Percentiles rank a stretch among this genome's conserved stretches.
Conservation (phyloP, 2,888 invertebrate species). For the Tipula confusa region DNA sequence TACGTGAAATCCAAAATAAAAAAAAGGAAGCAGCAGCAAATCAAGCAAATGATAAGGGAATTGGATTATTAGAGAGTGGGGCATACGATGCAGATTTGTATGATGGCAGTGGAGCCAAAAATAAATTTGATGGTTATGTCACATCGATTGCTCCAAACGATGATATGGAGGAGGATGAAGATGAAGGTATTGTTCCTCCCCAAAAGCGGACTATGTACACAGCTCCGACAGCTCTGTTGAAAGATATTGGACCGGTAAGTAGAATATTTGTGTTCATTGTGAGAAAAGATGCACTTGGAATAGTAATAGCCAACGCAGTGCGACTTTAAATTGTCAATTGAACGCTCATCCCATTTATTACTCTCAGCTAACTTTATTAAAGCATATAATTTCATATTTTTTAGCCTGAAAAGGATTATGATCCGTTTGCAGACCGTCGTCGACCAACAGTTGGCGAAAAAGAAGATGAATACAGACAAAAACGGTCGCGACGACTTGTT, state of each 20-base stretch:
- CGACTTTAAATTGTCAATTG: no score
- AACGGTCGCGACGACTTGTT: slow-evolving; percentile 78
- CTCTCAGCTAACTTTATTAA: slow-evolving; percentile 8
- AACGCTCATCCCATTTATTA: no score
- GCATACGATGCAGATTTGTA: slow-evolving; percentile 92
- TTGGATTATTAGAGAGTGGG: slow-evolving; percentile 78
- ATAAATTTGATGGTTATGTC: slow-evolving; percentile 88
- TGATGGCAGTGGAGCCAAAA: slow-evolving; percentile 66
- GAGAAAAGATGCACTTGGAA: no score
- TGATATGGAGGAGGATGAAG: slow-evolving; percentile 92
- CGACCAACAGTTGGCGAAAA: slow-evolving; percentile 90
- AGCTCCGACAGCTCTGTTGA: slow-evolving; percentile 82
- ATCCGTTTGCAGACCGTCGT: slow-evolving; percentile 90
- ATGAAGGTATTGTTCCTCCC: slow-evolving; percentile 61
- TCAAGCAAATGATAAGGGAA: slow-evolving; percentile 62
- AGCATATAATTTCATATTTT: slow-evolving; percentile 37
- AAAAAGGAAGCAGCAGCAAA: slow-evolving; percentile 72
- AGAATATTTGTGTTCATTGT: neutral
- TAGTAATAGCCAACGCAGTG: no score
- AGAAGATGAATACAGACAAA: slow-evolving; percentile 94
- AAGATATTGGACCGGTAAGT: slow-evolving; percentile 81
- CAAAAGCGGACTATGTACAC: slow-evolving; percentile 74
- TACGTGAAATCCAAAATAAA: slow-evolving; percentile 82
- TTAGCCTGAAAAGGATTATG: slow-evolving; percentile 85
- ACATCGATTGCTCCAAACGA: slow-evolving; percentile 96